A percentile compares a stretch with the other conserved stretches of the same genome.
phyloP scores from a whole-genome alignment of 2,888 invertebrate genomes.

The Latrodectus hesperus region DNA sequence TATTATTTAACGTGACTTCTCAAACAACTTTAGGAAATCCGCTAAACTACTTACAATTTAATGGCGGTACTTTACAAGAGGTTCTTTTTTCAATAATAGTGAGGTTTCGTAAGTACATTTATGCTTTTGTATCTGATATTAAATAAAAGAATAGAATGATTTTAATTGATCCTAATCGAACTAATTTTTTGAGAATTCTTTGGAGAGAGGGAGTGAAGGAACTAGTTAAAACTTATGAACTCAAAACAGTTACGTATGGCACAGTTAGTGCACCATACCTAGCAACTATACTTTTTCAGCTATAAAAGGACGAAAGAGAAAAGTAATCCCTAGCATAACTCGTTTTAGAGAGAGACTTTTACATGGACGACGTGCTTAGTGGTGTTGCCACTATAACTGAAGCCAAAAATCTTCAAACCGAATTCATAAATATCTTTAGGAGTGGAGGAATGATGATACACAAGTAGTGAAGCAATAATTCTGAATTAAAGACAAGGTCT shows the following conservation, averaged over 20 bases:
- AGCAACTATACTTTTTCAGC: not conserved
- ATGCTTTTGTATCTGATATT: slow-evolving; percentile 1
- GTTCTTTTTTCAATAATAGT: not conserved
- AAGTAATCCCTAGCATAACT: not conserved
- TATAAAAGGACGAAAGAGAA: not conserved
- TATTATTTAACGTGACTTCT: not conserved
- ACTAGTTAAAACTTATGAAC: not conserved
- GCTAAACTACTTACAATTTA: not conserved
- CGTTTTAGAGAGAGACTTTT: not conserved
- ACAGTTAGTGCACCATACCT: too few species aligned
- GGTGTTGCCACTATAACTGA: not conserved
- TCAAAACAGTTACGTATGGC: not conserved
- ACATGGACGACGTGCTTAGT: not conserved
- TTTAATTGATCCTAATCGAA: not conserved
- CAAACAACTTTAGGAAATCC: not conserved
- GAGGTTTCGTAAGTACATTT: not conserved
- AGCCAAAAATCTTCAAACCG: not conserved
- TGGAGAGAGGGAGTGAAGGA: not conserved
- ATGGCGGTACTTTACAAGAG: not conserved
- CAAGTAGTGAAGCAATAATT: not conserved
- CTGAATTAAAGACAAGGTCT: not conserved
- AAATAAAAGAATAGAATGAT: not conserved
- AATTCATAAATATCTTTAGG: not conserved
- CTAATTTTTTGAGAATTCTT: not conserved
- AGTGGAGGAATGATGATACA: not conserved